phyloP scores from a whole-genome alignment of 2,797 vertebrate genomes.

The Siniperca obscura region DNA sequence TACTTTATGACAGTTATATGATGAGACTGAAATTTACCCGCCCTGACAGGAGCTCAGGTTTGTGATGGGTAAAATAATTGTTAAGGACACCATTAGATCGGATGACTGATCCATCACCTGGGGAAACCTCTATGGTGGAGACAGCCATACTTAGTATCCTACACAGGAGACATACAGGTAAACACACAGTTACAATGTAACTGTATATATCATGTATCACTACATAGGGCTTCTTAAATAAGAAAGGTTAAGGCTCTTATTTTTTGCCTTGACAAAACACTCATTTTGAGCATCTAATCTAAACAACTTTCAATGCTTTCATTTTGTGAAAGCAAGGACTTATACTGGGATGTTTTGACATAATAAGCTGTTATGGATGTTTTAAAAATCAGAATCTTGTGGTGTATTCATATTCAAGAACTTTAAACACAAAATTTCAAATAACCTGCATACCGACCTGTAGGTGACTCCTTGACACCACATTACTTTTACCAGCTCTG shows the following conservation, averaged over 20 bases:
- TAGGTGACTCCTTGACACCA: conserved; percentile 89
- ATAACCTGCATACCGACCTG: conserved; percentile 78
- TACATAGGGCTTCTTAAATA: neutral
- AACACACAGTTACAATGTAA: neutral
- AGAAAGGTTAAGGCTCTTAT: neutral
- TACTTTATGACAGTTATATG: neutral
- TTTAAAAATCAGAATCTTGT: neutral
- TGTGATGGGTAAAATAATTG: conserved; percentile 88
- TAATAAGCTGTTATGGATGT: neutral
- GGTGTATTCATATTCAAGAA: neutral
- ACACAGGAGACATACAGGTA: conserved; percentile 33
- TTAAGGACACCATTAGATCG: conserved; percentile 87
- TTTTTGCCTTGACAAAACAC: neutral
- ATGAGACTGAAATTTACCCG: conserved; percentile 75
- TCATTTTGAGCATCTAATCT: neutral
- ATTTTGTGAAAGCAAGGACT: neutral
- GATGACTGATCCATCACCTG: conserved; percentile 91
- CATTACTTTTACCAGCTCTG: conserved; percentile 87
- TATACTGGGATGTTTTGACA: neutral
- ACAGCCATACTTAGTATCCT: conserved; percentile 85
- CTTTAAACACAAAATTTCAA: neutral
- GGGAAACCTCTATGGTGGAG: conserved; percentile 87
- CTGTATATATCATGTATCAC: neutral
- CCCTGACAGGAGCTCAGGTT: conserved; percentile 71
- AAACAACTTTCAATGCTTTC: neutral